Evolutionary conservation across 2,113 vertebrate genomes (phyloP).

Genomic region (Corythaeola cristata): DNA sequence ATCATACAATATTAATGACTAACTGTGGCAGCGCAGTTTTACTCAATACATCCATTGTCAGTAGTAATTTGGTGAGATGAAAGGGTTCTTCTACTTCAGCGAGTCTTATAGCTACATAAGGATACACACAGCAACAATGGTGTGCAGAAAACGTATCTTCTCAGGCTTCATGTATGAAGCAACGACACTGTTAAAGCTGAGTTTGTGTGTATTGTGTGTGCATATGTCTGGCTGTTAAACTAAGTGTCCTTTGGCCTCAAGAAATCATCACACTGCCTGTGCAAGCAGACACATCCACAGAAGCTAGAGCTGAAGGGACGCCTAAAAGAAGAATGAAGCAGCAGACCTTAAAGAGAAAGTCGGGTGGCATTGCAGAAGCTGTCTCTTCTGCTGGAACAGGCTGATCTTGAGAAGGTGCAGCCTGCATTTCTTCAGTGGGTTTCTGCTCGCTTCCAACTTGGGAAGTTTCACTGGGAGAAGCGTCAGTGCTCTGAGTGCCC

Average conservation of each 20-base stretch:
- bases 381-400: conserved; percentile 23
- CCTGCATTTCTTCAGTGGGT: conserved; percentile 33
- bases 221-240: not conserved
- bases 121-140: not conserved
- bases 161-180: not conserved
- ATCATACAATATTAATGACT: not conserved
- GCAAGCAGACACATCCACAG: not conserved
- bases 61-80: not conserved
- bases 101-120: not conserved
- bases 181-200: not conserved
- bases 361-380: conserved; percentile 71
- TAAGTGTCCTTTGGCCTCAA: not conserved
- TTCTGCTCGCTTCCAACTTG: conserved; percentile 61
- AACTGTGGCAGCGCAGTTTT: not conserved
- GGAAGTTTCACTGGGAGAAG: conserved; percentile 23
- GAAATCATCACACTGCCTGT: not conserved
- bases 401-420: not conserved
- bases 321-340: not conserved
- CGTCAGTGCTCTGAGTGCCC: not conserved
- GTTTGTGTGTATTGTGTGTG: not conserved
- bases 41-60: not conserved
- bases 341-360: conserved; percentile 89
- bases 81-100: not conserved
- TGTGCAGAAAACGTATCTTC: not conserved
- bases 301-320: not conserved